phyloP scores from a whole-genome alignment of 2,797 vertebrate genomes.

The Xenentodon cancila region DNA sequence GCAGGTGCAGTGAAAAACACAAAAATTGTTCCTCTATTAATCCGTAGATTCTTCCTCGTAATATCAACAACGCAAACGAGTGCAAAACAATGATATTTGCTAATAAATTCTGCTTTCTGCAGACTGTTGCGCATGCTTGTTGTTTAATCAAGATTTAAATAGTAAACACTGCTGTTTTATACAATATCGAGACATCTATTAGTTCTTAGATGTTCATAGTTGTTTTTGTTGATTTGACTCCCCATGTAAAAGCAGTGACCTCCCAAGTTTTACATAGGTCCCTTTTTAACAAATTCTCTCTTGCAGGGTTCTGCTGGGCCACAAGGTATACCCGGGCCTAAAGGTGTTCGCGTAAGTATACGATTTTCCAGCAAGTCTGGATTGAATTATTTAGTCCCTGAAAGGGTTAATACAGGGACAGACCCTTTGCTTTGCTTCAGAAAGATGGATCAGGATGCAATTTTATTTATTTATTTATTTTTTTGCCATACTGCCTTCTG shows the following conservation, averaged over 20 bases:
- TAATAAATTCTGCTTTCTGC: constrained; percentile 3
- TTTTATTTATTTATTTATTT: constrained; percentile 26
- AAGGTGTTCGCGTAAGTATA: constrained; percentile 94
- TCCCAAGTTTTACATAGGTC: no score
- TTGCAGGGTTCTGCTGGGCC: constrained; percentile 93
- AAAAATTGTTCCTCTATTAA: constrained; percentile 55
- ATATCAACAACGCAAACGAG: not conserved
- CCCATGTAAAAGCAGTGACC: no score
- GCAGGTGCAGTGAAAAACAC: constrained; percentile 97
- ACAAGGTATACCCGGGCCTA: constrained; percentile 93
- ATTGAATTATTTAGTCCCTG: constrained; percentile 71
- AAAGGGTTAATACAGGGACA: constrained; percentile 66
- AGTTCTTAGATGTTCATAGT: not conserved
- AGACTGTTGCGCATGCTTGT: no score
- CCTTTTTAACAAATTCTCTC: constrained; percentile 28
- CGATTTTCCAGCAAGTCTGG: constrained; percentile 33
- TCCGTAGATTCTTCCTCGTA: constrained; percentile 33
- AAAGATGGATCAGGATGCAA: constrained; percentile 27
- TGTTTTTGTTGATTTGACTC: no score
- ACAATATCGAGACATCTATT: not conserved
- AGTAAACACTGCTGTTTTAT: not conserved
- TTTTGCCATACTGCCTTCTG: constrained; percentile 10
- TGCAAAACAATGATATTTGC: constrained; percentile 1
- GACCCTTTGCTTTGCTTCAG: constrained; percentile 26
- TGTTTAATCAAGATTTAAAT: no score